A percentile compares a stretch with the other conserved stretches of the same genome.
Conservation (phyloP, 2,888 invertebrate genomes). For the Molorchus minor region DNA sequence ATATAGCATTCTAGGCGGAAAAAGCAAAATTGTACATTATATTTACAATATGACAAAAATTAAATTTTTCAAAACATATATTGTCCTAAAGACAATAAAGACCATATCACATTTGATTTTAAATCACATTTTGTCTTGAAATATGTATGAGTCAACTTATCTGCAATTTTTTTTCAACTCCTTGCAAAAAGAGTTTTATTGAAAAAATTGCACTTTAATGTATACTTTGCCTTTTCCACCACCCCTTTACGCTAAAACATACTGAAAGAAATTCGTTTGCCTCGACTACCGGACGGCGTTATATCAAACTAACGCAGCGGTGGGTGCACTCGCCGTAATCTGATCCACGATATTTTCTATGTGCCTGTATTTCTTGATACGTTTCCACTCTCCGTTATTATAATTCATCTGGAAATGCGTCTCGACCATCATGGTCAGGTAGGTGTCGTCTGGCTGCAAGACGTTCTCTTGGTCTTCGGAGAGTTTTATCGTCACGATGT, state of each 20-base stretch:
- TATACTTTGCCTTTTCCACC: background rate
- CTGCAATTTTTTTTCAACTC: too few relatives aligned
- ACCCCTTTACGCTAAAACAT: background rate
- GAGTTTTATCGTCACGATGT: slow-evolving; percentile 94
- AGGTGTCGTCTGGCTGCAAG: slow-evolving; percentile 83
- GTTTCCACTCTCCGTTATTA: slow-evolving; percentile 96
- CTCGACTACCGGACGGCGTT: slow-evolving; percentile 30
- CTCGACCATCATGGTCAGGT: slow-evolving; percentile 82
- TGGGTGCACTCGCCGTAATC: slow-evolving; percentile 55
- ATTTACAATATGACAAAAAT: too few relatives aligned
- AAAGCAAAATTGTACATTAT: too few relatives aligned
- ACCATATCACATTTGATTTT: too few relatives aligned
- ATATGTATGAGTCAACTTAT: too few relatives aligned
- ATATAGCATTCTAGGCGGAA: too few relatives aligned
- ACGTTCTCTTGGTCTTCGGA: slow-evolving; percentile 92
- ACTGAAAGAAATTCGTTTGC: background rate
- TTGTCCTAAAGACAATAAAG: too few relatives aligned
- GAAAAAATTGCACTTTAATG: background rate
- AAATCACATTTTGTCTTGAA: too few relatives aligned
- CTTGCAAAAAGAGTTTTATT: background rate
- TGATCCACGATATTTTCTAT: slow-evolving; percentile 67
- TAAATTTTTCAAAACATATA: too few relatives aligned
- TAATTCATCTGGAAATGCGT: slow-evolving; percentile 99
- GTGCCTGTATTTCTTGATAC: slow-evolving; percentile 88
- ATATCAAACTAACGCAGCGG: slow-evolving; percentile 50